Base-by-base conservation (phyloP, 2,797 vertebrate genomes). In the Anas bernieri region DNA sequence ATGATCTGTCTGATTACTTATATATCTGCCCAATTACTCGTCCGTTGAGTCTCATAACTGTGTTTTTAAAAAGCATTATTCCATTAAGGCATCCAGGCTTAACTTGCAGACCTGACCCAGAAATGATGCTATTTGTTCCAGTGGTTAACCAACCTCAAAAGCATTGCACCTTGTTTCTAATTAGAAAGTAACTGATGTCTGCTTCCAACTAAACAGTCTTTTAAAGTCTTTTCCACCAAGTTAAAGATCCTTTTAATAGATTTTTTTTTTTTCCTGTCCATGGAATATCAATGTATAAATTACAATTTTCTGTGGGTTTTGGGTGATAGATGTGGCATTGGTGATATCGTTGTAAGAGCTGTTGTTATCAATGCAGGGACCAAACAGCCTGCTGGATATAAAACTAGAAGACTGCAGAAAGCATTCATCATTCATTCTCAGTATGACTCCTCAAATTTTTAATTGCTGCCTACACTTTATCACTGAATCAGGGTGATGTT, bases 51-150 rank as follows among this genome's bases (percentile, higher is more conserved):
- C 54, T 75, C 54, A 23, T 81, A 91, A 81, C 20, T 43, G 26
- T 56, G 17, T 18, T 74, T 92, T 85, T 80, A 18, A 7, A 72
- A 86, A 69, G 26, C 41, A 78, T 94, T 91, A 78, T 86, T 75
- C 70, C 15, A 50, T 30, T 43, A n/a, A 50, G 2, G 0, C 35
- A 20, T 90, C 82, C 62, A 75, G 39, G 33, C 66, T 92, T 75
- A 85, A 56, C 63, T 28, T 39, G 20, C 56, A 78, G 69, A 46
- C 31, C 58, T 78, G 79, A 81, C 28, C 79, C 33, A n/a, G 76
- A 74, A 85, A 91, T 81, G 31, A 64, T 11, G 64, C 46, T 16
- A 54, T 91, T 93, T 91, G 41, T 92, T 92, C 89, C 79, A 66
- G 61, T 86, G 82, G 22, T 90, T 88, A 88, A 81, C 69, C 76